Base-by-base conservation (phyloP, 2,888 invertebrate species). In the Arctia plantaginis region DNA sequence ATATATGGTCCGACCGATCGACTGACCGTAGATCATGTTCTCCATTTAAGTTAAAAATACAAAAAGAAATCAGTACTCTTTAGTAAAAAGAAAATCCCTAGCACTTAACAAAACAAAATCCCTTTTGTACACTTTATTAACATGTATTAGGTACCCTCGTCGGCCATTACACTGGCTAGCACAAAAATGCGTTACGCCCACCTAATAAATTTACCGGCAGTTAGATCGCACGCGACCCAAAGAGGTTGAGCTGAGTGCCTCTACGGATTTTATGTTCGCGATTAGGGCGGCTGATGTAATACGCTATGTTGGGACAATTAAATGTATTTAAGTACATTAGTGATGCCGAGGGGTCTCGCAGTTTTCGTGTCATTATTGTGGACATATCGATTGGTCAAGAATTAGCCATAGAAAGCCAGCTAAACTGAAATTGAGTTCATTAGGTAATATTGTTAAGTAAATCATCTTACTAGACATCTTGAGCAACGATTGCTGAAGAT, bases 141-240 rank as follows among this genome's bases (percentile, higher is more conserved):
- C 83, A 75, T 82, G 80, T 84, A 86, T 83, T 86, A 87, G 78
- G 79, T 75, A 83, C 73, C 77, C 70, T 78, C 80, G 76, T 77
- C 73, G 81, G 77, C 88, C 86, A 85, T 88, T 87, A 87, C 80
- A 77, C 79, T 81, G 83, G 84, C 82, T 82, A 80, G 85, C 81
- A 84, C 85, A 86, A 84, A 87, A 87, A 87, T 88, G 83, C 55
- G 71, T 65, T 88, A 88, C 88, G 88, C 88, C 88, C 88, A 87
- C 82, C 80, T 87, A 87, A 88, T 88, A 88, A 88, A 88, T 88
- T 88, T 87, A 88, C 88, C 82, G 81, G 84, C 82, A 84, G 87
- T 86, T 86, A 86, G 77, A 80, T 81, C 82, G 83, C 87, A 87
- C 86, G 85, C 87, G 86, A 85, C 85, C 84, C 78, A 71, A 81